Conservation (phyloP, 2,888 invertebrate genomes). For the Hydraecia micacea region DNA sequence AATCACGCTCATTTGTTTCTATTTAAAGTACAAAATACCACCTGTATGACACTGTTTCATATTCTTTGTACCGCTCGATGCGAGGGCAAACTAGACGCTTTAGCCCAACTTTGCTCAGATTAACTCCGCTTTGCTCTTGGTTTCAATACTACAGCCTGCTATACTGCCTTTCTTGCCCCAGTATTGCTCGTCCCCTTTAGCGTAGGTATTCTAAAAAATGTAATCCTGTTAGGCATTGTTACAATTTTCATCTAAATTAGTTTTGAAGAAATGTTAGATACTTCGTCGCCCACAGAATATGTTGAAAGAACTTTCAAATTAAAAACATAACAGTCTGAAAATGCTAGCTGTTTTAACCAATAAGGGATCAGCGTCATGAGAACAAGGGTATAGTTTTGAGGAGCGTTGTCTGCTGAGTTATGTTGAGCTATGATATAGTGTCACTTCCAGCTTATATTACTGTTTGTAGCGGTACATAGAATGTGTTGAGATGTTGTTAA, state of each 20-base stretch:
- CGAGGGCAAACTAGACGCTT: neutral
- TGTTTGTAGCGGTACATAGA: conserved; percentile 18
- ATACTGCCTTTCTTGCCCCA: conserved; percentile 6
- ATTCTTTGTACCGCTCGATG: conserved; percentile 22
- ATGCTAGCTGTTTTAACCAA: conserved; percentile 15
- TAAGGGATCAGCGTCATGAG: neutral
- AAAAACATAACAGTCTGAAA: neutral
- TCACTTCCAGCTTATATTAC: conserved; percentile 12
- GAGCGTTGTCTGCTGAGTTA: conserved; percentile 4
- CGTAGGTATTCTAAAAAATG: neutral
- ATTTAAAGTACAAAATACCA: neutral
- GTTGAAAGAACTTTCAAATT: neutral
- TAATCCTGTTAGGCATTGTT: neutral
- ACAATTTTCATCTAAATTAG: neutral
- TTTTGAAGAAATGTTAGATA: neutral
- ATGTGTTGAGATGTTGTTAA: neutral
- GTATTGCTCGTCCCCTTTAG: neutral
- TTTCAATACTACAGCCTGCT: conserved; percentile 20
- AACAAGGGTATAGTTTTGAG: neutral
- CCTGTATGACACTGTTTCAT: neutral
- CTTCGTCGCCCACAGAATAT: no score
- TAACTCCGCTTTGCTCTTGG: conserved; percentile 3
- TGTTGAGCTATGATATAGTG: conserved; percentile 14
- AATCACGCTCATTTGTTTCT: neutral
- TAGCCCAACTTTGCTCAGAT: conserved; percentile 23